Evolutionary conservation across 2,113 vertebrate species (phyloP).

Genomic region (Manacus vitellinus): DNA sequence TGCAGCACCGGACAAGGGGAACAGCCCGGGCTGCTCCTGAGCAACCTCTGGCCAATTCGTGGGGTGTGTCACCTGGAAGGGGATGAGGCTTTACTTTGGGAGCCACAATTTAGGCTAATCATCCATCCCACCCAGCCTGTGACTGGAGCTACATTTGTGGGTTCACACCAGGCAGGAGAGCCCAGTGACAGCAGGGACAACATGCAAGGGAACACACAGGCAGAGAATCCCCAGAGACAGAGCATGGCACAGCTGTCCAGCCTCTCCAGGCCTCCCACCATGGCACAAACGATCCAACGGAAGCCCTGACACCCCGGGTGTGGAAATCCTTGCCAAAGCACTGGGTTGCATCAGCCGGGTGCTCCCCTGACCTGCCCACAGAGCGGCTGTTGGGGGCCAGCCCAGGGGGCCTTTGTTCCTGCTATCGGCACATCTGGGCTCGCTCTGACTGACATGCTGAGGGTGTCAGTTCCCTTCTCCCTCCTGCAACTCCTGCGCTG

Average conservation of each 20-base stretch:
- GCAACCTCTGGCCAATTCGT: not conserved
- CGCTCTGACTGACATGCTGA: not conserved
- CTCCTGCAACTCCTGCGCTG: not conserved
- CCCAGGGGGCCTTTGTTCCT: not conserved
- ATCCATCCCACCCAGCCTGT: too few relatives aligned
- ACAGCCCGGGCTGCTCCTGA: not conserved
- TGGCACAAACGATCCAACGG: accelerated
- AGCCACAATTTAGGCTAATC: not conserved
- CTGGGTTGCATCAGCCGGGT: not conserved
- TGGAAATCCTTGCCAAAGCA: not conserved
- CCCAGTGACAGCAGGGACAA: too few relatives aligned
- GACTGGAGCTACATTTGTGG: not conserved
- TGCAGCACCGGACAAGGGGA: not conserved
- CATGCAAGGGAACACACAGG: accelerated
- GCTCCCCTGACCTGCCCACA: not conserved
- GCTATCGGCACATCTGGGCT: not conserved
- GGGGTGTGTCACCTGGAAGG: not conserved
- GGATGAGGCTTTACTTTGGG: not conserved
- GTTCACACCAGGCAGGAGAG: not conserved
- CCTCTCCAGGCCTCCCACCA: not conserved
- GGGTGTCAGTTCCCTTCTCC: not conserved
- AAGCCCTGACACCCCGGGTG: not conserved
- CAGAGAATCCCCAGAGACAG: accelerated
- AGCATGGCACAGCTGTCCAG: accelerated
- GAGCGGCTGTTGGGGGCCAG: not conserved